Conservation (phyloP, 1,140 invertebrate species). For the Paralvinella palmiformis region DNA sequence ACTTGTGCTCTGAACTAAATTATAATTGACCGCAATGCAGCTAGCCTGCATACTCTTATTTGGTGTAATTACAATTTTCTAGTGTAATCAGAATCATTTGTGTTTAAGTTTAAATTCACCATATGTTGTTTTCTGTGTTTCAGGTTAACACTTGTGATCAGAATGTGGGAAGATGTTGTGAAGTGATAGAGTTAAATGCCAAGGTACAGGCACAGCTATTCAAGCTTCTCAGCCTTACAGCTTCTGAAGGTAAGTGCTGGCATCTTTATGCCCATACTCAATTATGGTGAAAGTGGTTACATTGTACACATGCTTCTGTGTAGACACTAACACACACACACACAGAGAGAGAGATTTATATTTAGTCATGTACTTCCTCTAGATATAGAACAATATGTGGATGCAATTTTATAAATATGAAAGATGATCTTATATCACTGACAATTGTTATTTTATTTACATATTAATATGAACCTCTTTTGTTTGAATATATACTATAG, state of each 20-base stretch:
- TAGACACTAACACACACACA: no score
- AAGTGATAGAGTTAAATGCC: constrained; percentile 47
- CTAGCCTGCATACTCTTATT: background rate
- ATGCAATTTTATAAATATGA: no score
- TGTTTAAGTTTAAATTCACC: background rate
- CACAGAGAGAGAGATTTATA: no score
- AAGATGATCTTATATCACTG: no score
- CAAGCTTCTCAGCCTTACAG: constrained; percentile 43
- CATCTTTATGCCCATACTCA: background rate
- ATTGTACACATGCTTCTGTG: no score
- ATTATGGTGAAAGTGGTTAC: no score
- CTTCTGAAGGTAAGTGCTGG: constrained; percentile 36
- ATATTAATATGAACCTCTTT: no score
- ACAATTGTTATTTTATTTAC: no score
- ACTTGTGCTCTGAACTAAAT: background rate
- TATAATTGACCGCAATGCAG: background rate
- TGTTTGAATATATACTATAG: no score
- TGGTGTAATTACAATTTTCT: background rate
- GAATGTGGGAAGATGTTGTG: constrained; percentile 46
- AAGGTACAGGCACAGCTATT: constrained; percentile 48
- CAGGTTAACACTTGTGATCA: constrained; percentile 49
- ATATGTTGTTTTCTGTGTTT: background rate
- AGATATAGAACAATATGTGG: no score
- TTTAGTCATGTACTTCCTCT: no score
- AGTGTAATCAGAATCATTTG: background rate